Conservation (phyloP, 2,888 invertebrate genomes). For the Crossocerus cetratus region DNA sequence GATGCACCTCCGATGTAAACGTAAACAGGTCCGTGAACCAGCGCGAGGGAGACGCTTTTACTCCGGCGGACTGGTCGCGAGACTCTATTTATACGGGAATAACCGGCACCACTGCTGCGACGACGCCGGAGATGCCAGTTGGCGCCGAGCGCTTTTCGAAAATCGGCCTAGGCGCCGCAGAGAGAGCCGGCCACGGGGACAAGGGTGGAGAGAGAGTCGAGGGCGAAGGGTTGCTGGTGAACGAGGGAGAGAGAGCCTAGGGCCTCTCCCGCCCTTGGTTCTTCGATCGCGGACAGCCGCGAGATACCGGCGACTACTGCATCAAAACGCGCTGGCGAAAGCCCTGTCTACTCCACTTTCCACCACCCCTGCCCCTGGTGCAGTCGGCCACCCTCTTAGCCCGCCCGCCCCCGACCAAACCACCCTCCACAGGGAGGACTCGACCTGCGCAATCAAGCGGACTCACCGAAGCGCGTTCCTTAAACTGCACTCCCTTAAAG, state of each 20-base stretch:
- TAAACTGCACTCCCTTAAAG: no score
- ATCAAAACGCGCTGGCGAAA: slow-evolving; percentile 42
- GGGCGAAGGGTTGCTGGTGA: slow-evolving; percentile 20
- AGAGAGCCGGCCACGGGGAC: neutral
- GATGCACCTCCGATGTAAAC: no score
- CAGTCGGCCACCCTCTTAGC: neutral
- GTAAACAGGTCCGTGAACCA: no score
- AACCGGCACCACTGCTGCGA: no score
- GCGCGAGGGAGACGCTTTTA: no score
- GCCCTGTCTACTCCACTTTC: slow-evolving; percentile 26
- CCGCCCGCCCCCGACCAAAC: slow-evolving; percentile 9
- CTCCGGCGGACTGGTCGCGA: no score
- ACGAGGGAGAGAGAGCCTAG: slow-evolving; percentile 7
- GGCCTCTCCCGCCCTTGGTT: slow-evolving; percentile 47
- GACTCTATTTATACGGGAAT: no score
- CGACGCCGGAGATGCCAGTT: neutral
- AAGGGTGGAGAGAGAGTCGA: slow-evolving; percentile 8
- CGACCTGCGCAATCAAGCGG: slow-evolving; percentile 44
- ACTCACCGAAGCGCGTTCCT: neutral
- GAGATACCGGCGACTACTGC: slow-evolving; percentile 65
- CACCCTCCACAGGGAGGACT: neutral
- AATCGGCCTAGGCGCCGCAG: neutral
- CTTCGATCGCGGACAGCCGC: slow-evolving; percentile 65
- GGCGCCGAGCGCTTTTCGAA: neutral
- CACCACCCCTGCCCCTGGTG: neutral